Conservation (phyloP, 2,113 vertebrate genomes). For the Coptodon bakossiorum region DNA sequence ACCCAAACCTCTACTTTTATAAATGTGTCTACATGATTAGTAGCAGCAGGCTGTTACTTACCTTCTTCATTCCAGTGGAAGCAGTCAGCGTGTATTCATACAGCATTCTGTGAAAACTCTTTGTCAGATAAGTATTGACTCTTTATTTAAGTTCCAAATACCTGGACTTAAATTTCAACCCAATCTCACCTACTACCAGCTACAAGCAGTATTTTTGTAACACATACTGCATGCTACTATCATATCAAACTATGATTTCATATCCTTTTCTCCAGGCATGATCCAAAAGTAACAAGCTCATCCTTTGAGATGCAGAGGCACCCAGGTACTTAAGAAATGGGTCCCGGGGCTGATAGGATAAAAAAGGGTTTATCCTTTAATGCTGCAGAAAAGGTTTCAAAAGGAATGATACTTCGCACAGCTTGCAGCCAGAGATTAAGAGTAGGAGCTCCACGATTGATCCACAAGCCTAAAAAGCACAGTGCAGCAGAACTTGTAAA, state of each 20-base stretch:
- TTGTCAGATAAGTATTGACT: background rate
- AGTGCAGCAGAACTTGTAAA: background rate
- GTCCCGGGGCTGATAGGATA: background rate
- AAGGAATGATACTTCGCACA: background rate
- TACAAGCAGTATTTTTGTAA: background rate
- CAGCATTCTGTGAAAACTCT: background rate
- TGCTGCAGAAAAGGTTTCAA: background rate
- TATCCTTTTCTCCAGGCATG: background rate
- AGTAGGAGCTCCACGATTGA: background rate
- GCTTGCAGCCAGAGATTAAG: background rate
- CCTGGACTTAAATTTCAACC: background rate
- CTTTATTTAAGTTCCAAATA: background rate
- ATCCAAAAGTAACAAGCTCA: background rate
- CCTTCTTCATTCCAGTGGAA: background rate
- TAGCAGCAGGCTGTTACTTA: background rate
- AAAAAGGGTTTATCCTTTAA: background rate
- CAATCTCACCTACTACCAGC: background rate
- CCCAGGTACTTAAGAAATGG: background rate
- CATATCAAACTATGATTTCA: background rate
- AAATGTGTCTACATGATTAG: background rate
- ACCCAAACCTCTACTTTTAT: background rate
- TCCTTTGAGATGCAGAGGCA: background rate
- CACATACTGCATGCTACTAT: background rate
- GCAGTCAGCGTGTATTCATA: rapidly evolving
- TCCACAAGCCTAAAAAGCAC: background rate